These are phyloP conservation scores for Drosophila sordidula DNA, from an alignment of 2,888 invertebrate genomes.

Conservation along the genomic window DNA sequence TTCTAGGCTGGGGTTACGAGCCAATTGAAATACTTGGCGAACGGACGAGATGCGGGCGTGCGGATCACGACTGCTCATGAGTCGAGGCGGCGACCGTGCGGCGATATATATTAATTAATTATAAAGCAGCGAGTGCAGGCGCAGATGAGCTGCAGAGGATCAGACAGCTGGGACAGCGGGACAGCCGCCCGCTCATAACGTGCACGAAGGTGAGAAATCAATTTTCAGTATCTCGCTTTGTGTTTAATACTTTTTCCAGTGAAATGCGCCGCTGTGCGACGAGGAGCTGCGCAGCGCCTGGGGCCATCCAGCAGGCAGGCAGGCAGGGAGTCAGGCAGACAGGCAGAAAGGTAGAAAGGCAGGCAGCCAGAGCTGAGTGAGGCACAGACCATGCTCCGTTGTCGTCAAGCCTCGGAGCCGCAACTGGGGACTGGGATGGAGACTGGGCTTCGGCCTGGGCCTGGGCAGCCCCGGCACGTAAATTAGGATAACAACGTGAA, in stretches of 20 bases:
- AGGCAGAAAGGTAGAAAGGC: background rate
- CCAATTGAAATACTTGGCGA: conserved; percentile 25
- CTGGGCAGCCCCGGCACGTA: conserved; percentile 76
- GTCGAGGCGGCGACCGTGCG: conserved; percentile 16
- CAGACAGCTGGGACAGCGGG: conserved; percentile 9
- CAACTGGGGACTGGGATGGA: conserved; percentile 3
- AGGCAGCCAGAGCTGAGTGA: conserved; percentile 6
- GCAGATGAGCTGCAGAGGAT: background rate
- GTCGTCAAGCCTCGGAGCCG: conserved; percentile 30
- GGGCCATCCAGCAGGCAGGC: conserved; percentile 6
- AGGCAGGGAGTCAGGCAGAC: background rate
- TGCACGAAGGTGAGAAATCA: conserved; percentile 84
- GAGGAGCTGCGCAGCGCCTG: conserved; percentile 19
- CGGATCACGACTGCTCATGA: conserved; percentile 45
- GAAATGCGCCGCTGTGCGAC: conserved; percentile 67
- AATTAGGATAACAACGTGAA: conserved; percentile 84
- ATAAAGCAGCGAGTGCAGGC: conserved; percentile 49
- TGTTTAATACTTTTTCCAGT: conserved; percentile 78
- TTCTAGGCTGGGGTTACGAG: conserved; percentile 9
- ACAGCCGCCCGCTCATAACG: conserved; percentile 65
- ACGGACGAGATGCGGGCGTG: conserved; percentile 38
- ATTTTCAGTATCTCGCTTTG: conserved; percentile 82
- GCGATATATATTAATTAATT: conserved; percentile 69
- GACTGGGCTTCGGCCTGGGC: conserved; percentile 12
- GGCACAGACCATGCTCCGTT: conserved; percentile 23